Evolutionary conservation across 2,888 invertebrate genomes (phyloP).

Genomic region (Coecobrya sp.): DNA sequence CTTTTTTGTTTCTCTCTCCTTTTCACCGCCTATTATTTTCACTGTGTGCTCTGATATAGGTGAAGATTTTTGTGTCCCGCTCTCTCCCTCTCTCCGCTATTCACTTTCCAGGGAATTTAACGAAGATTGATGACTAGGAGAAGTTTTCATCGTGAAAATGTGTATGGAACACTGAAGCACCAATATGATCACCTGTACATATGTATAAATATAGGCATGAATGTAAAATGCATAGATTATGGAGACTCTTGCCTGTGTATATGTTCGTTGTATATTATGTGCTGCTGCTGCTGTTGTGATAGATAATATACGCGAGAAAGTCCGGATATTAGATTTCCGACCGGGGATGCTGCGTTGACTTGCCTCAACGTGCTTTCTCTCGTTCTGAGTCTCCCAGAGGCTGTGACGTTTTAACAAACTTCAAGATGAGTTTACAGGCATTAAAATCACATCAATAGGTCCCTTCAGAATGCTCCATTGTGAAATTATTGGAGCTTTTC

Average conservation of each 20-base stretch:
- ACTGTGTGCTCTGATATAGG: background rate
- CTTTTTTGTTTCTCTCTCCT: conserved; percentile 26
- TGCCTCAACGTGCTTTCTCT: conserved; percentile 34
- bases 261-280: too few relatives aligned
- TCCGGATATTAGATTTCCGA: conserved; percentile 69
- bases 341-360: conserved; percentile 39
- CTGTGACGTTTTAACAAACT: conserved; percentile 75
- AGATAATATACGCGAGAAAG: conserved; percentile 35
- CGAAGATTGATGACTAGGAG: conserved; percentile 78
- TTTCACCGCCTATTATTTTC: conserved; percentile 23
- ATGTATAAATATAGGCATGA: background rate
- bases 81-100: conserved; percentile 45
- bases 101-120: conserved; percentile 76
- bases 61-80: conserved; percentile 18
- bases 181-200: conserved; percentile 27
- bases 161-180: conserved; percentile 24
- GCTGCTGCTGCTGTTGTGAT: conserved; percentile 33
- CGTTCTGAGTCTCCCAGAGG: conserved; percentile 53
- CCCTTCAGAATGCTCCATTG: conserved; percentile 64
- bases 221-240: conserved; percentile 16
- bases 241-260: conserved; percentile 1
- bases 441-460: conserved; percentile 78
- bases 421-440: conserved; percentile 69
- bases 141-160: conserved; percentile 54
- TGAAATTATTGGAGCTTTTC: conserved; percentile 57